Evolutionary conservation across 2,113 vertebrate species (phyloP).

Genomic region (Dasypus novemcinctus): DNA sequence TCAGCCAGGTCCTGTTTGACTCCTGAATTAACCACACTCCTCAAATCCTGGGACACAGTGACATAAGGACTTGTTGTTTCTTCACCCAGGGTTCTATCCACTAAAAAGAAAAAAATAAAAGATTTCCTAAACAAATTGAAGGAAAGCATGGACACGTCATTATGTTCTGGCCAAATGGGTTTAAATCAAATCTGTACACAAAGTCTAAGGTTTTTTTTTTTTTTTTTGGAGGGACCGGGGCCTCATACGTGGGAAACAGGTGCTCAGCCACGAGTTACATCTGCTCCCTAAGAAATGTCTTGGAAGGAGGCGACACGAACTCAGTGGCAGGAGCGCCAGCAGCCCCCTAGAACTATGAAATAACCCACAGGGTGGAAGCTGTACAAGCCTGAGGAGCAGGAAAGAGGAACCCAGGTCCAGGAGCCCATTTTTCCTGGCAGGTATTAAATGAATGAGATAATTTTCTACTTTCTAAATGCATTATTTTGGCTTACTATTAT

Average conservation of each 20-base stretch:
- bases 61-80: neutral
- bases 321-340: neutral
- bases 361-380: neutral
- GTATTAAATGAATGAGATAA: neutral
- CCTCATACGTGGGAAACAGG: too few species aligned
- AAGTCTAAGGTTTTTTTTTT: too few species aligned
- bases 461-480: neutral
- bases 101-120: neutral
- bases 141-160: neutral
- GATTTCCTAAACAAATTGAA: neutral
- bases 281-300: too few species aligned
- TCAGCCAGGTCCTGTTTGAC: neutral
- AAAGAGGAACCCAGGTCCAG: neutral
- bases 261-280: too few species aligned
- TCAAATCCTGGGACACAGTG: neutral
- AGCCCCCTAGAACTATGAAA: neutral
- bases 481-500: neutral
- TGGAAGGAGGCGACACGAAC: neutral
- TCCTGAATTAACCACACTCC: neutral
- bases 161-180: neutral
- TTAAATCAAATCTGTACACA: too few species aligned
- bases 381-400: neutral
- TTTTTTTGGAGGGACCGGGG: too few species aligned
- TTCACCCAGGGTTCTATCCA: neutral
- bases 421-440: neutral